These are phyloP conservation scores for Solea solea DNA, from an alignment of 2,113 vertebrate genomes.

Conservation along the genomic window DNA sequence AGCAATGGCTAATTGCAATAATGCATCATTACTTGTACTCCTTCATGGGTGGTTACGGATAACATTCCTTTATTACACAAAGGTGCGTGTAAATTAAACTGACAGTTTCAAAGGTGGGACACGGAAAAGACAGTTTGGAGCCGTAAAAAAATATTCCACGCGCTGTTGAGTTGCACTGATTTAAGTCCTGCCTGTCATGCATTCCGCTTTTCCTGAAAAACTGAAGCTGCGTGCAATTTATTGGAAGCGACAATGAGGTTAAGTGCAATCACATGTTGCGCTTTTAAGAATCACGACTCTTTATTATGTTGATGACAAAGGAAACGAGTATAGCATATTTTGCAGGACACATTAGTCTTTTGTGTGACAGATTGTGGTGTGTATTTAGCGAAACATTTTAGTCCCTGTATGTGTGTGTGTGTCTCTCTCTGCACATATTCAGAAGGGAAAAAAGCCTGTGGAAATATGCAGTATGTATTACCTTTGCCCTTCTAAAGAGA, in stretches of 20 bases:
- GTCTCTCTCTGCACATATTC: background rate
- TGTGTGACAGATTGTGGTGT: too few relatives aligned
- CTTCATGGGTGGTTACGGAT: slow-evolving; percentile 1
- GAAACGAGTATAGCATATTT: slow-evolving; percentile 25
- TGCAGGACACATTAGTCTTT: slow-evolving; percentile 8
- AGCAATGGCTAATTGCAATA: background rate
- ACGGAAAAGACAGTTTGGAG: slow-evolving; percentile 21
- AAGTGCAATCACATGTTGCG: slow-evolving; percentile 35
- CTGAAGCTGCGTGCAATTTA: slow-evolving; percentile 43
- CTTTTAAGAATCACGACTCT: slow-evolving; percentile 35
- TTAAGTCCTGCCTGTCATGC: slow-evolving; percentile 46
- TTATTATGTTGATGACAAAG: slow-evolving; percentile 52
- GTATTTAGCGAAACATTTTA: too few relatives aligned
- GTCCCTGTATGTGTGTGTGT: background rate
- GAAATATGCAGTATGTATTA: slow-evolving; percentile 16
- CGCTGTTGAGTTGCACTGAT: slow-evolving; percentile 54
- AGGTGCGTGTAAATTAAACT: slow-evolving; percentile 35
- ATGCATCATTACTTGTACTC: slow-evolving; percentile 15
- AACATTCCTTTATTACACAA: slow-evolving; percentile 1
- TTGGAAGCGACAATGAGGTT: slow-evolving; percentile 27
- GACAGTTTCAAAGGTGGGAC: slow-evolving; percentile 34
- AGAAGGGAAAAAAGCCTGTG: slow-evolving; percentile 23
- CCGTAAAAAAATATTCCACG: slow-evolving; percentile 37
- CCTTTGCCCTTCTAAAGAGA: slow-evolving; percentile 38
- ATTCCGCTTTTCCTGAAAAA: slow-evolving; percentile 45